phyloP scores from a whole-genome alignment of 2,888 invertebrate genomes.

The Eilema depressum region DNA sequence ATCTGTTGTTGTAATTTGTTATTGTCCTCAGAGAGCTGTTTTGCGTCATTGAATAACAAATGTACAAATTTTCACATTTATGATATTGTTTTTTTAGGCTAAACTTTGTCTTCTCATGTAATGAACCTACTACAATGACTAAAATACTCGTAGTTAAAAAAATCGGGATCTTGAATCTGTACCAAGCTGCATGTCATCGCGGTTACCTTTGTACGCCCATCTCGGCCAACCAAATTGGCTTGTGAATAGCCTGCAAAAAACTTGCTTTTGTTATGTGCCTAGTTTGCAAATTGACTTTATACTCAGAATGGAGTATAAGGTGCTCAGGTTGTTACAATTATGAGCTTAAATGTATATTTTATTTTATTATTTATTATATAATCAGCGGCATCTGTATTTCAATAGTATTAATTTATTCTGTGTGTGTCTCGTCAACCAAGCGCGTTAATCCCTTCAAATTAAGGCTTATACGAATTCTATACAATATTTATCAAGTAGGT shows the following conservation, averaged over 20 bases:
- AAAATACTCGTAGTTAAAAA: not conserved
- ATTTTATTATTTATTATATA: too few species aligned
- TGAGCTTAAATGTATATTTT: not conserved
- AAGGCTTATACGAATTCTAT: too few species aligned
- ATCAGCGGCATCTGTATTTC: too few species aligned
- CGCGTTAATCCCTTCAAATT: too few species aligned
- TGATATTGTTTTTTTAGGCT: not conserved
- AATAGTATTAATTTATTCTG: too few species aligned
- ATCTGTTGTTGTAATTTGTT: too few species aligned
- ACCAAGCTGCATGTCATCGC: not conserved
- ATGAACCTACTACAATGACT: not conserved
- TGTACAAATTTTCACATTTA: not conserved
- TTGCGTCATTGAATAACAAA: not conserved
- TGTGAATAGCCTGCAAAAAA: conserved; percentile 13
- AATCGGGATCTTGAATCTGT: not conserved
- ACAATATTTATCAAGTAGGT: too few species aligned
- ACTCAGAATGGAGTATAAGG: not conserved
- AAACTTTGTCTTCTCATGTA: too few species aligned
- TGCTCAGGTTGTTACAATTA: not conserved
- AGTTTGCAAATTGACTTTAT: not conserved
- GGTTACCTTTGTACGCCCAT: conserved; percentile 10
- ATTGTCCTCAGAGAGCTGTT: too few species aligned
- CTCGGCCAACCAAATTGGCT: conserved; percentile 11
- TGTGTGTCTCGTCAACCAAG: too few species aligned
- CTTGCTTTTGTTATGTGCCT: conserved; percentile 8